Conservation (phyloP, 2,888 invertebrate species). For the Pristionchus japonicus region DNA sequence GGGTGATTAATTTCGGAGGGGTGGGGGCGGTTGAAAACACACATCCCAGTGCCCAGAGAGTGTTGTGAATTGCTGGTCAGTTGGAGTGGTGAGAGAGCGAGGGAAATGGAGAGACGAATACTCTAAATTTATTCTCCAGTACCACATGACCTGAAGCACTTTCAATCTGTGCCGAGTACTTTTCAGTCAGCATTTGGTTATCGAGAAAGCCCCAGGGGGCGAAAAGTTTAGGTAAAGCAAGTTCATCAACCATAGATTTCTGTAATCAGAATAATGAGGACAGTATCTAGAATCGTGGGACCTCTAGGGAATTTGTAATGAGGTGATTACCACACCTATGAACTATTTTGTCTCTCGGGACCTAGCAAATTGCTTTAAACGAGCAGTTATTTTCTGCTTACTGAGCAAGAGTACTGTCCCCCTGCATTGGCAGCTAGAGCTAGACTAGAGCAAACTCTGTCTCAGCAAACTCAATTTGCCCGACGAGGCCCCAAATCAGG, state of each 20-base stretch:
- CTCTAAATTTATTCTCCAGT: background rate
- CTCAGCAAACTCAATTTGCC: background rate
- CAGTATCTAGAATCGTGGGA: background rate
- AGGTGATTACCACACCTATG: background rate
- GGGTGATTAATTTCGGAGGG: slow-evolving; percentile 7
- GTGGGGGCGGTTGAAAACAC: background rate
- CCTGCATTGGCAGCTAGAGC: background rate
- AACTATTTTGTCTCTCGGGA: no score
- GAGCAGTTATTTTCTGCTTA: background rate
- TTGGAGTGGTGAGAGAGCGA: background rate
- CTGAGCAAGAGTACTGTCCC: background rate
- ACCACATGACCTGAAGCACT: background rate
- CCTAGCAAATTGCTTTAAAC: background rate
- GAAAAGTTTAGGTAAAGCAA: background rate
- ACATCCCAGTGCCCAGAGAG: background rate
- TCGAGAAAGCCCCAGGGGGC: background rate
- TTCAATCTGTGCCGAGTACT: background rate
- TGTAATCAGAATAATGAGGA: background rate
- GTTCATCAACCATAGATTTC: background rate
- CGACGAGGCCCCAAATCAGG: slow-evolving; percentile 30
- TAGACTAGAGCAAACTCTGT: background rate
- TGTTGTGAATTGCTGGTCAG: background rate
- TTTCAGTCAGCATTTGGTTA: background rate
- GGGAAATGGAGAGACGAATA: background rate
- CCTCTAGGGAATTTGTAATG: background rate